Conservation (phyloP, 2,888 invertebrate genomes). For the Meta bourneti region DNA sequence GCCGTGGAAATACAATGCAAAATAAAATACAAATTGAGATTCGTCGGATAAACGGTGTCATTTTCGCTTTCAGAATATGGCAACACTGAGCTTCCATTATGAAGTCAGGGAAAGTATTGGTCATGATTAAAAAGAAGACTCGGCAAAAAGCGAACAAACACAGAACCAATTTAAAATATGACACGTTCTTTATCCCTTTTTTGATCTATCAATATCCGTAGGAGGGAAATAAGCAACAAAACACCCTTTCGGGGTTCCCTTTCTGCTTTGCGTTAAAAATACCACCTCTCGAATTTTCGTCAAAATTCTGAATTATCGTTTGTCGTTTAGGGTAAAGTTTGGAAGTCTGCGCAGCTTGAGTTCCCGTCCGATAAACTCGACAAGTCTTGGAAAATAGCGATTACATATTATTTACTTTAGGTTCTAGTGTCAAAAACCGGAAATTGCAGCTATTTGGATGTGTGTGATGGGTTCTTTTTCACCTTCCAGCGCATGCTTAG, state of each 20-base stretch:
- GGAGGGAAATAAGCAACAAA: slow-evolving; percentile 1
- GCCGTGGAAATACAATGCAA: slow-evolving; percentile 12
- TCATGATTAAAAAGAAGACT: slow-evolving; percentile 6
- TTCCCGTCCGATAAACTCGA: slow-evolving; percentile 39
- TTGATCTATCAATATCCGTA: slow-evolving; percentile 26
- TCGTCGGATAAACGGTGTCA: slow-evolving; percentile 30
- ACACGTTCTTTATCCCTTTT: slow-evolving; percentile 46
- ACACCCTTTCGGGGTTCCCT: not conserved
- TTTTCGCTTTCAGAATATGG: slow-evolving; percentile 44
- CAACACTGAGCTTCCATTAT: slow-evolving; percentile 45
- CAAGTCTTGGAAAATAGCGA: slow-evolving; percentile 23
- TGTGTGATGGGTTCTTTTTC: not conserved
- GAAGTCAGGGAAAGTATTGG: slow-evolving; percentile 35
- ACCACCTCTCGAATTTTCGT: slow-evolving; percentile 14
- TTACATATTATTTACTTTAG: slow-evolving; percentile 63
- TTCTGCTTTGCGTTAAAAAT: slow-evolving; percentile 25
- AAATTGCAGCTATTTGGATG: slow-evolving; percentile 53
- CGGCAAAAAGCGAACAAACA: not conserved
- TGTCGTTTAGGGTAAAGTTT: slow-evolving; percentile 32
- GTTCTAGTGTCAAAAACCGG: slow-evolving; percentile 47
- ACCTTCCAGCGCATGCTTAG: not conserved
- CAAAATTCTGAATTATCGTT: slow-evolving; percentile 56
- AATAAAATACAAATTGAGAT: slow-evolving; percentile 43
- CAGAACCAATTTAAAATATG: slow-evolving; percentile 59
- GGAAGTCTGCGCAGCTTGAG: slow-evolving; percentile 3